A percentile compares a stretch with the other conserved stretches of the same genome.
Conservation (phyloP, 1,140 invertebrate species). For the Odontomachus brunneus region DNA sequence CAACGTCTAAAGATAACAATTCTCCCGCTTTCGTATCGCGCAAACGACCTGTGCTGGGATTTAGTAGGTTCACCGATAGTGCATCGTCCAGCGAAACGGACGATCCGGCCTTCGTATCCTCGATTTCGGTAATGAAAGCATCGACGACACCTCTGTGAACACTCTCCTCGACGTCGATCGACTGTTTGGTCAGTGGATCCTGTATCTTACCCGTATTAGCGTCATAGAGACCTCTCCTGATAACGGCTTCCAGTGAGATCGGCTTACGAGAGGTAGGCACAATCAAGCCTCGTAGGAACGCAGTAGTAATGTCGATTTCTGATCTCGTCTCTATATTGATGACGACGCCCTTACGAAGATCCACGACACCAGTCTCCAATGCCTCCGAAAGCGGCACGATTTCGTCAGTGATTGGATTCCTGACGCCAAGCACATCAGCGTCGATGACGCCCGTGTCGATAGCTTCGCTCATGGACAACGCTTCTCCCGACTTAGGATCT, state of each 20-base stretch:
- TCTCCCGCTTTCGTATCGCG: slow-evolving; percentile 89
- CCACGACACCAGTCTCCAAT: slow-evolving; percentile 91
- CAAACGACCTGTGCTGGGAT: slow-evolving; percentile 89
- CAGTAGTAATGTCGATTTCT: slow-evolving; percentile 89
- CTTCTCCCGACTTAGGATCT: slow-evolving; percentile 87
- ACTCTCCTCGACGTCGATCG: slow-evolving; percentile 90
- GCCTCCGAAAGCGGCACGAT: slow-evolving; percentile 90
- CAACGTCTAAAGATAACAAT: slow-evolving; percentile 89
- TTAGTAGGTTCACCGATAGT: slow-evolving; percentile 89
- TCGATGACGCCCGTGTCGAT: slow-evolving; percentile 91
- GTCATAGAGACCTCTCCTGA: slow-evolving; percentile 90
- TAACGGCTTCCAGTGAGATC: slow-evolving; percentile 91
- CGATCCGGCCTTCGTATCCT: slow-evolving; percentile 90
- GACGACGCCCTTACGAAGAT: slow-evolving; percentile 90
- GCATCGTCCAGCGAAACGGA: slow-evolving; percentile 90
- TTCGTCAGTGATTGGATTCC: slow-evolving; percentile 90
- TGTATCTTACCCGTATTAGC: slow-evolving; percentile 89
- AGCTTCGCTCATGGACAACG: slow-evolving; percentile 89
- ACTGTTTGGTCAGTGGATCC: slow-evolving; percentile 90
- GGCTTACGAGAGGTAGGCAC: slow-evolving; percentile 89
- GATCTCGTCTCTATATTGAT: slow-evolving; percentile 89
- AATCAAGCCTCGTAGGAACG: slow-evolving; percentile 90
- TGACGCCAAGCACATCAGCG: slow-evolving; percentile 90
- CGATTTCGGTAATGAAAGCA: slow-evolving; percentile 92
- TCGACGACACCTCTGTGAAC: slow-evolving; percentile 93